Conservation (phyloP, 2,113 vertebrate species). For the Rhinolophus ferrumequinum region DNA sequence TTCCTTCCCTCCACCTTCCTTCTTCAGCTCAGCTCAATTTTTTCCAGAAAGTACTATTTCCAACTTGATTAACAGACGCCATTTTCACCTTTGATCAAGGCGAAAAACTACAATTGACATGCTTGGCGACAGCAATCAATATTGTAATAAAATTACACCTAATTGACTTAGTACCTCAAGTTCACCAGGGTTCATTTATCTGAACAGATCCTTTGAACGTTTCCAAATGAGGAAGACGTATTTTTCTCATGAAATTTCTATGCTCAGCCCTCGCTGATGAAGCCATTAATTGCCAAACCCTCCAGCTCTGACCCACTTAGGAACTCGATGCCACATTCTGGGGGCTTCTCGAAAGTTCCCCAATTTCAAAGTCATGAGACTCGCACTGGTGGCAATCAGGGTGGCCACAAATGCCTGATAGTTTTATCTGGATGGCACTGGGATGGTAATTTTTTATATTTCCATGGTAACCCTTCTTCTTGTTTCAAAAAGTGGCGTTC, state of each 20-base stretch:
- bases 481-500: constrained; percentile 3
- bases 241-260: constrained; percentile 28
- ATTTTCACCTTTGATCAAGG: constrained; percentile 42
- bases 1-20: neutral
- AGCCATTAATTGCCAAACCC: neutral
- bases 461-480: constrained; percentile 11
- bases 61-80: neutral
- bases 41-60: neutral
- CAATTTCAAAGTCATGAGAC: neutral
- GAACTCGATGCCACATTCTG: neutral
- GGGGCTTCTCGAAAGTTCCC: neutral
- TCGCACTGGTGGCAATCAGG: neutral
- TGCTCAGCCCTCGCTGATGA: neutral
- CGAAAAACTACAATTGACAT: neutral
- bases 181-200: neutral
- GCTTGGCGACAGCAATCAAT: neutral
- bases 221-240: neutral
- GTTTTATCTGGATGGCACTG: neutral
- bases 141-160: constrained; percentile 47
- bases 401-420: neutral
- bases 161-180: neutral
- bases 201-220: neutral
- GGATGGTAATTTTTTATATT: neutral
- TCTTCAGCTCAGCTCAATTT: neutral
- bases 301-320: neutral